Evolutionary conservation across 1,140 invertebrate species (phyloP), one percentile per base, ranked within the genome.

Genomic region (Caerostris extrusa): DNA sequence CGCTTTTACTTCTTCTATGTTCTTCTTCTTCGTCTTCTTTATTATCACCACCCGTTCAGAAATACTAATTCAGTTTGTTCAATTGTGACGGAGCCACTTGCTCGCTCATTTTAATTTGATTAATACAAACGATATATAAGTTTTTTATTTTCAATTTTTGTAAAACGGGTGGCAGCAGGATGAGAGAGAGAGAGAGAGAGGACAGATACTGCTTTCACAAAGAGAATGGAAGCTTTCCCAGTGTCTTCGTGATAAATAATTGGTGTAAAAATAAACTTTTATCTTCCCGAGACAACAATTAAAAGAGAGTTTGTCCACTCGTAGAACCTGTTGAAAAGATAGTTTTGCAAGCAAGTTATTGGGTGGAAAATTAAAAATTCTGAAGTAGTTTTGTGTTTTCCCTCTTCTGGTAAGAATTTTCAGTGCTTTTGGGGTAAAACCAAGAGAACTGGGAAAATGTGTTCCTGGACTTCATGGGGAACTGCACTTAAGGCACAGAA

Each of bases 11-110:
- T 71, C 61, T 58, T 81, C 53, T 14, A 10, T 88, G 19, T 89
- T 61, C 71, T 91, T 91, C 34, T 55, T 17, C 88, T 4, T 56
- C 50, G 8, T 81, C 17, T 57, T 56, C 69, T 34, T 67, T 81
- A 50, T 34, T 34, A 34, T 34, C 34, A 34, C 34, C 34, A 34
- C 34, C 58, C 71, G 34, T 85, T 85, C 19, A 61, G 19, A 57
- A 85, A 69, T 93, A 19, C 71, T 93, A 93, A 93, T 93, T 93
- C 92, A 82, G 85, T 93, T 93, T 93, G 86, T 93, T 88, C 71
- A 81, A 81, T 88, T 93, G 92, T 69, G 81, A 55, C 92, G 53
- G 50, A 58, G 57, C 61, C 67, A 91, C 69, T 91, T 67, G 61
- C 17, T 86, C 19, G 55, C 61, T 7, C 53, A 60, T 93, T 86